Conservation (phyloP, 2,113 vertebrate species). For the Montifringilla adamsi region DNA sequence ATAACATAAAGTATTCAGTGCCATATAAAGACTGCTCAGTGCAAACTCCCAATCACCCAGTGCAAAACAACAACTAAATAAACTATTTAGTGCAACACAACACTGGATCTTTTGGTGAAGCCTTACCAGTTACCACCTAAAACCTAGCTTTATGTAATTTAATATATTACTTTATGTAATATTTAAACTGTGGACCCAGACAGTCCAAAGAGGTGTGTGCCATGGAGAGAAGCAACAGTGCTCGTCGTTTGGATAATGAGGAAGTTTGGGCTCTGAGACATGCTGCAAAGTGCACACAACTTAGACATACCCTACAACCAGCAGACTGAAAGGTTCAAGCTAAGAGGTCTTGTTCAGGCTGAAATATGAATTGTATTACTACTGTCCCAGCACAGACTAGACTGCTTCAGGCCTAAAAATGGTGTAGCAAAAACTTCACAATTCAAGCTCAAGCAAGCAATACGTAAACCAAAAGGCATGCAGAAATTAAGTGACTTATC, state of each 20-base stretch:
- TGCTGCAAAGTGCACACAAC: neutral
- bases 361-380: neutral
- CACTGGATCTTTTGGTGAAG: neutral
- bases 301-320: neutral
- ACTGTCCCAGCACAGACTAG: neutral
- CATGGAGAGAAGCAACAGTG: neutral
- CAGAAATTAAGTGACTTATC: neutral
- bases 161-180: neutral
- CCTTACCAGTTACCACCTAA: neutral
- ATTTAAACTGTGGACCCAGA: neutral
- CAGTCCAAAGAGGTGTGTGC: neutral
- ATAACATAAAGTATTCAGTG: too few relatives aligned
- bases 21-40: too few relatives aligned
- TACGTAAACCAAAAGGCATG: neutral
- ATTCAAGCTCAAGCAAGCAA: neutral
- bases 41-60: too few relatives aligned
- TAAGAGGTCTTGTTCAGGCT: neutral
- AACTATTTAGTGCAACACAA: too few relatives aligned
- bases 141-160: neutral
- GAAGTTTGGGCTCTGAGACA: neutral
- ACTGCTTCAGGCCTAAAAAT: neutral
- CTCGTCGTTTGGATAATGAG: neutral
- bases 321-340: neutral
- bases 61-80: too few relatives aligned
- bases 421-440: neutral